Evolutionary conservation across 2,797 vertebrate genomes (phyloP), one percentile per base, ranked within the genome.

Genomic region (Myioborus melanocephalus): DNA sequence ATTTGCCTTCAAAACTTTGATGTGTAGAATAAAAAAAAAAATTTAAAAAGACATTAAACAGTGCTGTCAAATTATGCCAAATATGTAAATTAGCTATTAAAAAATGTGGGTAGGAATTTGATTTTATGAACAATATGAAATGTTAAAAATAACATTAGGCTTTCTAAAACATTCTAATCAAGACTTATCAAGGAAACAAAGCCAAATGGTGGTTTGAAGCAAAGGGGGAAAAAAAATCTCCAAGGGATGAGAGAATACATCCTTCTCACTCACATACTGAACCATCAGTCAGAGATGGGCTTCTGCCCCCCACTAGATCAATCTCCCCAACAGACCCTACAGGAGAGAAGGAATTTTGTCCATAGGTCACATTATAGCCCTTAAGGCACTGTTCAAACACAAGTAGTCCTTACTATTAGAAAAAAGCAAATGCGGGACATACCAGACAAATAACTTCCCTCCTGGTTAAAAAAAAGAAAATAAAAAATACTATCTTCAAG

Each of bases 381-480:
- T 1, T 39, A 53, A 65, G 24, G 26, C 26, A 57, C 20, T 19
- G 12, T 17, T 68, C 32, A 83, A 75, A 79, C 9, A 78, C 12
- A 60, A 83, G 14, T 30, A 77, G 32, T 37, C 6, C 7, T 43
- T 23, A 24, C 1, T 2, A 7, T 14, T 35, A 44, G 35, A 9
- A 81, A 81, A 12, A 76, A 75, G 21, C 8, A 78, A 61, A 72
- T 35, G 15, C 4, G 63, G 52, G 22, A 30, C 16, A 52, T 16
- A 19, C 44, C 19, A 66, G 39, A 70, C 4, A 35, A 55, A 14
- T 12, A 15, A 60, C 7, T 15, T 78, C n/a, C 19, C 12, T 64
- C 2, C 8, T 19, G 2, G 4, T 21, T 1, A 5, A 43, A 47
- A 52, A 56, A 57, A 27, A 22, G 0, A 19, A 11, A 21, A 12